Base-by-base conservation (phyloP, 35 echinoderm and acorn worm species). In the Anneissia japonica region DNA sequence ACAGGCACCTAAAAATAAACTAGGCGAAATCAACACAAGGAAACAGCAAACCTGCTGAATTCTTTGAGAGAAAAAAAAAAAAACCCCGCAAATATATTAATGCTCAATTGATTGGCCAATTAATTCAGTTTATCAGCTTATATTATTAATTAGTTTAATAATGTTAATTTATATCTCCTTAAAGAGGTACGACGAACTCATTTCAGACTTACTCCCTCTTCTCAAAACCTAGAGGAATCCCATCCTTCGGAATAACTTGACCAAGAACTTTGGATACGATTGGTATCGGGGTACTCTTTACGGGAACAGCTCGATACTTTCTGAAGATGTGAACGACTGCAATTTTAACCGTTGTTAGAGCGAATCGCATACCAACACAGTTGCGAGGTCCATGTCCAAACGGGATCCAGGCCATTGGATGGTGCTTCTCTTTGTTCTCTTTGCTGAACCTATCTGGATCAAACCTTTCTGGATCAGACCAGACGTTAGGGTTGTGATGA, bases 301-400 rank as follows among this genome's bases (percentile, higher is more conserved):
- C 51, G 26, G 51, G 51, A 64, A 64, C 51, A 23, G 21, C 51
- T 12, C 51, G 51, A 64, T 64, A 64, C 19, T 64, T 9, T 23
- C 51, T 64, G 26, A 64, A 64, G 2, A 64, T 64, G 51, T 64
- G 51, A 1, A 64, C 77, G 21, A 88, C 19, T 9, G 86, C 39
- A 28, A n/a, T n/a, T n/a, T 81, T 81, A 31, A 81, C 37, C 17
- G 38, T 39, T 43, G 79, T 32, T 30, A 88, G 29, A 72, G 86
- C 86, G 73, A 88, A 88, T 1, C 86, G 40, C 76, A 80, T 88
- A 31, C 86, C 86, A 73, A 80, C 79, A 76, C 77, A 80, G 36
- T 88, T 88, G 34, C 86, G 3, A 64, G 86, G 86, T 36, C 86
- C 86, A 80, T 76, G 55, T 4, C 86, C 86, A 88, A 88, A 88